phyloP scores from a whole-genome alignment of 53 echinoderm and acorn worm species.

The Hippasteria phrygiana region DNA sequence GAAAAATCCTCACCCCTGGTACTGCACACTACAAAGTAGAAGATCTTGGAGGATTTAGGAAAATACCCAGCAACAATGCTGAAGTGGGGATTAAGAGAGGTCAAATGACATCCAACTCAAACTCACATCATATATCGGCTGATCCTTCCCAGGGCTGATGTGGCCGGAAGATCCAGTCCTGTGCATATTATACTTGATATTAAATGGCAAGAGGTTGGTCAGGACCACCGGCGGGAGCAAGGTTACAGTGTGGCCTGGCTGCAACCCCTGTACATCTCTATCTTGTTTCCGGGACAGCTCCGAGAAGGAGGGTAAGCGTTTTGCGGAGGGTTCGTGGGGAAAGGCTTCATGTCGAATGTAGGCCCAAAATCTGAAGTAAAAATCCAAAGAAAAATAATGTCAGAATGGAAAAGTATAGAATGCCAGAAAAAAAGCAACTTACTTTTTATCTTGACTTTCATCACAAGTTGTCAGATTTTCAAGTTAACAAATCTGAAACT shows the following conservation, averaged over 20 bases:
- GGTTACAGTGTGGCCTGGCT: constrained; percentile 93
- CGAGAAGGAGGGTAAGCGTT: constrained; percentile 22
- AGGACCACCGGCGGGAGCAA: constrained; percentile 92
- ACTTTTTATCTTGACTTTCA: no score
- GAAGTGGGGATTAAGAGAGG: no score
- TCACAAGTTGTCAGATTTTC: no score
- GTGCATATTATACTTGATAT: constrained; percentile 80
- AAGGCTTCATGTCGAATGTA: constrained; percentile 83
- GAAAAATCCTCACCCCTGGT: no score
- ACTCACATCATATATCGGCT: constrained; percentile 90
- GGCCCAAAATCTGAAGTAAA: constrained; percentile 74
- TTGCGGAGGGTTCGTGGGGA: constrained; percentile 59
- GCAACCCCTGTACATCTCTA: constrained; percentile 42
- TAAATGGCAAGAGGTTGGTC: constrained; percentile 93
- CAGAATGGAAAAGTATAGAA: neutral
- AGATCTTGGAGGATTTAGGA: no score
- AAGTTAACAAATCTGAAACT: no score
- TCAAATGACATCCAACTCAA: no score
- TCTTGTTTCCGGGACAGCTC: constrained; percentile 33
- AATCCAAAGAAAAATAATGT: neutral
- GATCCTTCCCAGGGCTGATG: constrained; percentile 94
- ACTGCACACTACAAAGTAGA: no score
- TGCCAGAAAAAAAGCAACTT: neutral
- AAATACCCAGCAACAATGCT: no score
- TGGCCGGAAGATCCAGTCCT: constrained; percentile 68